These are phyloP conservation scores for Dermatemys mawii DNA, from an alignment of 2,113 vertebrate species.

Conservation along the genomic window DNA sequence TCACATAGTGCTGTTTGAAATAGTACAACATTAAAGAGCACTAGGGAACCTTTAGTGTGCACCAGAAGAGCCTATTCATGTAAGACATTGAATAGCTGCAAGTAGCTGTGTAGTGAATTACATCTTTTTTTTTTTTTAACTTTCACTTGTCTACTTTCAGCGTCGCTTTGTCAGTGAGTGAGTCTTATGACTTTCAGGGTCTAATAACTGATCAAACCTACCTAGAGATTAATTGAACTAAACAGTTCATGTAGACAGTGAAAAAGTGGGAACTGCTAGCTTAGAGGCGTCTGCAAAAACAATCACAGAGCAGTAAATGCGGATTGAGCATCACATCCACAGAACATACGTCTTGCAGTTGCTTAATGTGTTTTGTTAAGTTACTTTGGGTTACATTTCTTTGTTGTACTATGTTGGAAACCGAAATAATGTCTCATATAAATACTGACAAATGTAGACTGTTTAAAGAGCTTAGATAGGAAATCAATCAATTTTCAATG, in stretches of 20 bases:
- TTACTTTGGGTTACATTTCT: neutral
- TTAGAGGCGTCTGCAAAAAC: neutral
- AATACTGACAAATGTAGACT: neutral
- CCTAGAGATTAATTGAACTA: neutral
- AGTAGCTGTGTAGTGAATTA: neutral
- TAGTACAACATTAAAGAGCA: neutral
- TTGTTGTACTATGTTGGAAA: neutral
- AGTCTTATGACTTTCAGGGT: neutral
- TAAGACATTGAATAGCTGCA: neutral
- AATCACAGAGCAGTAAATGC: neutral
- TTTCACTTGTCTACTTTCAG: neutral
- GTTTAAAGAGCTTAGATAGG: neutral
- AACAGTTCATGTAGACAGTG: neutral
- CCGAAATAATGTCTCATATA: neutral
- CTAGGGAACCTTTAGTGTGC: neutral
- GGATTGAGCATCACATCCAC: neutral
- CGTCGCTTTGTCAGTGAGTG: neutral
- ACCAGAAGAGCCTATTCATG: neutral
- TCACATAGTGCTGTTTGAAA: neutral
- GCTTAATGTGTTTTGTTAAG: neutral
- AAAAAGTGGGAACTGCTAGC: neutral
- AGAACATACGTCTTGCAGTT: rapidly evolving
- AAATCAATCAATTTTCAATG: neutral
- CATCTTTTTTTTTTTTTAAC: neutral
- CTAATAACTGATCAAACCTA: neutral